Base-by-base conservation (phyloP, 2,113 vertebrate genomes). In the Upupa epops region DNA sequence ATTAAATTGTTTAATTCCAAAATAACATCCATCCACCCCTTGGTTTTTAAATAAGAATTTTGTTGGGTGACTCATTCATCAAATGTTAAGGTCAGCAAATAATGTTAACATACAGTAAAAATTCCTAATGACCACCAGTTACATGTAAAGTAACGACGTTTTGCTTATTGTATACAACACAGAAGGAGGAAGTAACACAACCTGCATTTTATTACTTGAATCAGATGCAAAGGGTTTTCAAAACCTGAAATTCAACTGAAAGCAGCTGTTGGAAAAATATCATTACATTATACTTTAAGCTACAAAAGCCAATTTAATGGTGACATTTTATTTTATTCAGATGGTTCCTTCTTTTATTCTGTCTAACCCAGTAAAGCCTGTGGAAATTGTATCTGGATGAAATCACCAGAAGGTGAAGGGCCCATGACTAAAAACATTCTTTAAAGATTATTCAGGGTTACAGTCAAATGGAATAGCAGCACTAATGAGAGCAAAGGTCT, bases 241-340 rank as follows among this genome's bases (percentile, higher is more conserved):
- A 95, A 97, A 97, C 93, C 96, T 96, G 92, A 92, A 96, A 95
- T 97, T 93, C 96, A 98, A 97, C 97, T 94, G 94, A 97, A 97
- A 97, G 96, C 97, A 97, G 97, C 97, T 98, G 97, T 95, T 98
- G 87, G 87, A 76, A 96, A 97, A 97, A 97, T 96, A 97, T 96
- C 96, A 96, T 97, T 97, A 97, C 94, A 93, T 91, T 97, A 79
- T 96, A 97, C 97, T 96, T 97, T 97, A 97, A 97, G 97, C 97
- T 97, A 96, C 96, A 96, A 97, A 97, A 96, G 75, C 93, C 95
- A 97, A 94, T 97, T 97, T 97, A 98, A 98, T 97, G 96, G 97
- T 96, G 97, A 97, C 88, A 96, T 97, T 97, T 98, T 98, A 98
- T 98, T 98, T 98, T 97, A 95, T 97, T 98, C 97, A 97, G 96